Evolutionary conservation across 2,113 vertebrate genomes (phyloP).

Genomic region (Axis porcinus): DNA sequence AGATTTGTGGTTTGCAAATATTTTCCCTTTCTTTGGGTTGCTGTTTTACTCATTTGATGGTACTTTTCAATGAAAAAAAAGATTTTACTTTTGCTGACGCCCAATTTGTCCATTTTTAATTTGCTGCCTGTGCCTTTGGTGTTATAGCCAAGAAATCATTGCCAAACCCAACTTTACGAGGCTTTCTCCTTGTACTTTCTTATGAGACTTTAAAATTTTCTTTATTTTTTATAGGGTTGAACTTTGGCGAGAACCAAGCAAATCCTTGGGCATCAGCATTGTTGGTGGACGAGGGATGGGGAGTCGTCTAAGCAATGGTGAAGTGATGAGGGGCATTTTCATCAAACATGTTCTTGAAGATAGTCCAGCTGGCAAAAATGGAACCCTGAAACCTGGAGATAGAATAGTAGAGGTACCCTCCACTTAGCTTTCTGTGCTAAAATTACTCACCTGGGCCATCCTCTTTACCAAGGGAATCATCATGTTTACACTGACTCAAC

Average conservation of each 20-base stretch:
- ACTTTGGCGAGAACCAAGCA: slow-evolving; percentile 92
- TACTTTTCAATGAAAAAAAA: not conserved
- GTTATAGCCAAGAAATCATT: not conserved
- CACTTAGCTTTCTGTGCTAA: not conserved
- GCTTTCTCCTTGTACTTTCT: not conserved
- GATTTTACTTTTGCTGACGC: not conserved
- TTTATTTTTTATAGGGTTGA: slow-evolving; percentile 85
- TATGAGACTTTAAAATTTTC: not conserved
- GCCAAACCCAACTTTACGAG: not conserved
- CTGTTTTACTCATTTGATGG: not conserved
- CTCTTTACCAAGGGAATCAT: not conserved
- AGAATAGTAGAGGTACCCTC: slow-evolving; percentile 92
- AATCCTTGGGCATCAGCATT: slow-evolving; percentile 97
- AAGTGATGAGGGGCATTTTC: slow-evolving; percentile 98
- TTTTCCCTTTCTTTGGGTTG: not conserved
- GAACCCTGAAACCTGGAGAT: slow-evolving; percentile 96
- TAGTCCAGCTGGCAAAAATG: slow-evolving; percentile 94
- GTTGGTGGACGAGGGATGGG: slow-evolving; percentile 98
- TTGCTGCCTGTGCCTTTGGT: not conserved
- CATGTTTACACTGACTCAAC: no score
- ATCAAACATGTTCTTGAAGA: slow-evolving; percentile 98
- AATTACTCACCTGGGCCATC: not conserved
- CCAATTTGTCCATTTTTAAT: not conserved
- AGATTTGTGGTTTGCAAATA: not conserved
- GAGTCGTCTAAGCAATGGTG: slow-evolving; percentile 94